Percentiles rank a stretch among this genome's conserved stretches.
Conservation (phyloP, 53 echinoderm and acorn worm species). For the Patiria pectinifera region DNA sequence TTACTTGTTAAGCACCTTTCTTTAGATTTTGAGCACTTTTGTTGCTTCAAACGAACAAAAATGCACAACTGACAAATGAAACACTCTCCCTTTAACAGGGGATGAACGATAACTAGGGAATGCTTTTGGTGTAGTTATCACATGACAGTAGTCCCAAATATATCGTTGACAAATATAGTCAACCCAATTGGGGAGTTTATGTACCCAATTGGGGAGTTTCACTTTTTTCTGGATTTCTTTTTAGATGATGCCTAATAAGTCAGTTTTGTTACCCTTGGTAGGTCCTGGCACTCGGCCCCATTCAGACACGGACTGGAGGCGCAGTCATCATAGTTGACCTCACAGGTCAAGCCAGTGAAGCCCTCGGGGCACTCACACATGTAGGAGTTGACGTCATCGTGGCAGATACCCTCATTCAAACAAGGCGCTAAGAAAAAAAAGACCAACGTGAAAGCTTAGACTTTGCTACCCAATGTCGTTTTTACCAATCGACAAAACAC, state of each 20-base stretch:
- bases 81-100: no score
- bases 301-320: conserved; percentile 73
- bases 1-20: no score
- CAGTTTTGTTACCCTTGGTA: conserved; percentile 30
- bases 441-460: not conserved
- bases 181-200: no score
- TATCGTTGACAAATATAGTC: no score
- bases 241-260: not conserved
- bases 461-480: not conserved
- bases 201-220: no score
- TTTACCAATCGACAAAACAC: not conserved
- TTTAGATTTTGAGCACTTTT: no score
- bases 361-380: conserved; percentile 73
- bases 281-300: conserved; percentile 74
- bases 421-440: conserved; percentile 32
- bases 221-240: no score
- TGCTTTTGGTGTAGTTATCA: no score
- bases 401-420: conserved; percentile 72
- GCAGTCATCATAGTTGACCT: conserved; percentile 79
- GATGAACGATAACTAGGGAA: no score
- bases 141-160: no score
- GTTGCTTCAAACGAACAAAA: no score
- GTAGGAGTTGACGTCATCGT: conserved; percentile 69
- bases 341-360: conserved; percentile 76
- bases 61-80: no score